Percentiles rank a stretch among this genome's conserved stretches.
Conservation (phyloP, 2,888 invertebrate genomes). For the Myopa tessellatipennis region DNA sequence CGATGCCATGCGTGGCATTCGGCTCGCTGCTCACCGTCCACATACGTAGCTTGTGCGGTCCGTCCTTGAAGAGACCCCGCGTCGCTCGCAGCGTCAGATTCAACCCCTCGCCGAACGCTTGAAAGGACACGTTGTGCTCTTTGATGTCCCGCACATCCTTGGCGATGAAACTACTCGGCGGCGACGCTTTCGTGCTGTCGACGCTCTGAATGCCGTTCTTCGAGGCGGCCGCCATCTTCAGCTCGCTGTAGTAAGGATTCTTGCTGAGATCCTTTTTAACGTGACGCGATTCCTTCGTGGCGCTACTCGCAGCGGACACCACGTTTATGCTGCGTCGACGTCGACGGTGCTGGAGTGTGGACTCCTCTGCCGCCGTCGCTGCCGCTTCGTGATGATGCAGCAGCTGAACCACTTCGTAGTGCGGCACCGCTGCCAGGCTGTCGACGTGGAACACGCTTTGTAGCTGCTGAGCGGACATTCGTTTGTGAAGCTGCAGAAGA, state of each 20-base stretch:
- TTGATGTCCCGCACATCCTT: conserved; percentile 55
- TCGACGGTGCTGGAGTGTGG: conserved; percentile 49
- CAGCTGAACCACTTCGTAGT: conserved; percentile 85
- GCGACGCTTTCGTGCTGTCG: conserved; percentile 44
- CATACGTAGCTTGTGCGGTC: conserved; percentile 75
- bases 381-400: conserved; percentile 71
- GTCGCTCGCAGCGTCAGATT: conserved; percentile 81
- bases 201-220: conserved; percentile 51
- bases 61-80: conserved; percentile 81
- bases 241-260: conserved; percentile 65
- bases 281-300: conserved; percentile 58
- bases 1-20: conserved; percentile 81
- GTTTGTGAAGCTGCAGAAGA: conserved; percentile 75
- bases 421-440: conserved; percentile 80
- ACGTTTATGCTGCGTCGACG: conserved; percentile 66
- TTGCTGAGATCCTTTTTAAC: conserved; percentile 69
- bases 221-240: conserved; percentile 55
- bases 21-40: conserved; percentile 84
- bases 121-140: conserved; percentile 76
- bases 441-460: conserved; percentile 87
- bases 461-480: conserved; percentile 87
- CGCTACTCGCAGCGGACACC: conserved; percentile 57
- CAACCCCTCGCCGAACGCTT: conserved; percentile 83
- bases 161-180: conserved; percentile 46
- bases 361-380: conserved; percentile 41